A percentile compares a stretch with the other conserved stretches of the same genome.
Conservation (phyloP, 2,888 invertebrate species). For the Athalia circularis region DNA sequence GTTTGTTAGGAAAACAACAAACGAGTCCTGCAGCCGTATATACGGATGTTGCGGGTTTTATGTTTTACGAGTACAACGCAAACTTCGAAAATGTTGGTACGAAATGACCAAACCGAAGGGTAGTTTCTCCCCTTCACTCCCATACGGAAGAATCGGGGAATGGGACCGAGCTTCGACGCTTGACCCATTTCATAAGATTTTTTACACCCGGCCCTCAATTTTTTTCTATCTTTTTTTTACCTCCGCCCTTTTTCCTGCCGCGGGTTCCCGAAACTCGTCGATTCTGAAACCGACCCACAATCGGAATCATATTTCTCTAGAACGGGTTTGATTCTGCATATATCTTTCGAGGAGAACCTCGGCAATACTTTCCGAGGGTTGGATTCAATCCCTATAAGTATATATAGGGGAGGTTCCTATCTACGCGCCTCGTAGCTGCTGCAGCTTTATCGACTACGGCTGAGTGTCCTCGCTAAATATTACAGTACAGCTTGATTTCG, state of each 20-base stretch:
- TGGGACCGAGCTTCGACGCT: slow-evolving; percentile 24
- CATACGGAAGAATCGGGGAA: neutral
- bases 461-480: slow-evolving; percentile 34
- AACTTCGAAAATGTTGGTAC: slow-evolving; percentile 25
- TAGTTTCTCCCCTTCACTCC: neutral
- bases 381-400: slow-evolving; percentile 16
- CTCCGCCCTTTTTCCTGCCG: neutral
- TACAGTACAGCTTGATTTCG: slow-evolving; percentile 32
- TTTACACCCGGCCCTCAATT: slow-evolving; percentile 5
- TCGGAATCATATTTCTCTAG: no score
- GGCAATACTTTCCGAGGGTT: neutral
- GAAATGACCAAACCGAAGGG: slow-evolving; percentile 21
- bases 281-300: no score
- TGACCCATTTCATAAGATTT: slow-evolving; percentile 29
- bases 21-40: neutral
- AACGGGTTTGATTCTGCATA: no score
- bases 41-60: neutral
- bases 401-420: neutral
- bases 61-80: slow-evolving; percentile 22
- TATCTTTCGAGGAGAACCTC: neutral
- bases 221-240: neutral
- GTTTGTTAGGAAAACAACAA: slow-evolving; percentile 4
- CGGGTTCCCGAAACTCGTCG: neutral
- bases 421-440: neutral
- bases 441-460: slow-evolving; percentile 25